Evolutionary conservation across 2,113 vertebrate genomes (phyloP).

Genomic region (Podarcis cretensis): DNA sequence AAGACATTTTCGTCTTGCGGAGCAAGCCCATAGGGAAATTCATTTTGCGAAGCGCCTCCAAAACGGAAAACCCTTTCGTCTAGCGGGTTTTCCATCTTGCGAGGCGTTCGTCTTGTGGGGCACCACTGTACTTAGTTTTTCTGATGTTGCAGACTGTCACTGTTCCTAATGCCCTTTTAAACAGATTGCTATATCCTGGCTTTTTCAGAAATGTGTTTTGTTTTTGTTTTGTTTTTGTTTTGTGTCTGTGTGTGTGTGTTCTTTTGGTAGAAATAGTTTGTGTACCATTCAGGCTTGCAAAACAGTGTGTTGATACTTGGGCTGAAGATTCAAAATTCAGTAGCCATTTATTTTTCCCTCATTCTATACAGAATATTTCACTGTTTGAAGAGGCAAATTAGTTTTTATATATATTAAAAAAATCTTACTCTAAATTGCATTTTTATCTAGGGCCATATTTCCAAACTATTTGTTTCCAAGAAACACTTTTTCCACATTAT

Average conservation of each 20-base stretch:
- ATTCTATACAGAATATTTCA: not conserved
- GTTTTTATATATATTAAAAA: no score
- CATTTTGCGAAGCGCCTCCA: no score
- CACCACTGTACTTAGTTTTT: not conserved
- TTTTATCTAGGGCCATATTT: not conserved
- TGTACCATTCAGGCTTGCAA: not conserved
- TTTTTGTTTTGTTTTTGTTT: no score
- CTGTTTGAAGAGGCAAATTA: not conserved
- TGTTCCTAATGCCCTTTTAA: not conserved
- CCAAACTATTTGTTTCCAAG: not conserved
- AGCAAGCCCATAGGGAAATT: no score
- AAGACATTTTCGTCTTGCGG: no score
- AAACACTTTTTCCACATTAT: not conserved
- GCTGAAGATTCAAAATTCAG: not conserved
- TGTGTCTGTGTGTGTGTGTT: no score
- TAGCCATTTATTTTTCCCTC: not conserved
- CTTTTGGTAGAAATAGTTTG: not conserved
- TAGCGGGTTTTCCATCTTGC: no score
- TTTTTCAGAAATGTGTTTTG: not conserved
- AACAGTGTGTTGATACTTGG: not conserved
- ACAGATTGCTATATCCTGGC: not conserved
- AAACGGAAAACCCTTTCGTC: no score
- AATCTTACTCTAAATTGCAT: not conserved
- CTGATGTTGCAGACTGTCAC: not conserved
- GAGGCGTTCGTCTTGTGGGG: no score